phyloP scores from a whole-genome alignment of 2,113 vertebrate species.

The Cercocebus atys region DNA sequence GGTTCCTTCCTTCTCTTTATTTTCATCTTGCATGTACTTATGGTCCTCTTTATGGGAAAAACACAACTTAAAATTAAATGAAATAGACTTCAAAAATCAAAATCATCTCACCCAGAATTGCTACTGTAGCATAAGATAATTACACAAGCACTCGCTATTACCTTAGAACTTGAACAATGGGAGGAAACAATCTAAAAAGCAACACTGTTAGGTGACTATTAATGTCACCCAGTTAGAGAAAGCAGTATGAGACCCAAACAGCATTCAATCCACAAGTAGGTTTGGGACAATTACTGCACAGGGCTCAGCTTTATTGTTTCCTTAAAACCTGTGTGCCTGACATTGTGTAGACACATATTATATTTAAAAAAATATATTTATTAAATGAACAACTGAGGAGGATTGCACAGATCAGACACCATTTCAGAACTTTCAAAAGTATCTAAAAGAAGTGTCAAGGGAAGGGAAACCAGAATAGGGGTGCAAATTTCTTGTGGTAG shows the following conservation, averaged over 20 bases:
- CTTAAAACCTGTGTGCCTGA: background rate
- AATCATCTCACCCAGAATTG: background rate
- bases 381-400: background rate
- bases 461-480: background rate
- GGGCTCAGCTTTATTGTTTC: background rate
- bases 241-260: background rate
- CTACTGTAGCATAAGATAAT: background rate
- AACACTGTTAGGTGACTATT: background rate
- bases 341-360: background rate
- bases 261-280: background rate
- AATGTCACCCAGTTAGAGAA: background rate
- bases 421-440: background rate
- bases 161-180: background rate
- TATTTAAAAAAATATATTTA: background rate
- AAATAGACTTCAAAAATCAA: conserved; percentile 15
- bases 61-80: background rate
- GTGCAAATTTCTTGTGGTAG: background rate
- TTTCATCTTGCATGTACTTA: background rate
- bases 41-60: background rate
- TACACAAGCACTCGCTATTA: background rate
- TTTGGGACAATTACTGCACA: background rate
- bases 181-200: background rate
- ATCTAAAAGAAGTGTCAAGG: background rate
- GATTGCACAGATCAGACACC: background rate
- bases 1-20: background rate